Conservation (phyloP, 2,888 invertebrate species). For the Malachius bipustulatus region DNA sequence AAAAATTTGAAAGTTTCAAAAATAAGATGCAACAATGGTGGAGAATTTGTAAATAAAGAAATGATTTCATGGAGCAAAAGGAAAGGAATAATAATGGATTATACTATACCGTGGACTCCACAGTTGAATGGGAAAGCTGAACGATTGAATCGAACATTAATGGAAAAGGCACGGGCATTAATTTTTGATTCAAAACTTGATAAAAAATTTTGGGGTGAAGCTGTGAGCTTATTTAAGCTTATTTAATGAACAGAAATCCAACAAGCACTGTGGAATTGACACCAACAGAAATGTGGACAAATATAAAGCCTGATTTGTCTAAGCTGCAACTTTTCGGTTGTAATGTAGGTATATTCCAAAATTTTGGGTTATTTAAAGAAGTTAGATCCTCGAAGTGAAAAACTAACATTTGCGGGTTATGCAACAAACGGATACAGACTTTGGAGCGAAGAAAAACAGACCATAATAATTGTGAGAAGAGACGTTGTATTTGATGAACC, state of each 20-base stretch:
- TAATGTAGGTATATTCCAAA: neutral
- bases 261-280: neutral
- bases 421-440: conserved; percentile 3
- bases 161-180: conserved; percentile 3
- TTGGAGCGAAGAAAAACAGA: conserved; percentile 4
- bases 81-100: neutral
- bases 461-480: conserved; percentile 2
- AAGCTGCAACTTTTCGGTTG: neutral
- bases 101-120: neutral
- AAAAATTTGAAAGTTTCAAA: conserved; percentile 7
- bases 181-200: neutral
- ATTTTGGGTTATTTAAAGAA: neutral
- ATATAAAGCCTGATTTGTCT: neutral
- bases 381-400: conserved; percentile 2
- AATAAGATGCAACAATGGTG: conserved; percentile 14
- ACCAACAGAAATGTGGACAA: conserved; percentile 2
- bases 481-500: neutral
- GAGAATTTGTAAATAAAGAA: neutral
- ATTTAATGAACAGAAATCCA: conserved; percentile 1
- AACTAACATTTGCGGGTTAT: conserved; percentile 1
- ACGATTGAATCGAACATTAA: neutral
- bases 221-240: neutral
- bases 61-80: neutral
- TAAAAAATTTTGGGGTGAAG: conserved; percentile 2
- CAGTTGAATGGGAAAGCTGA: neutral